Conservation (phyloP, 1,140 invertebrate genomes). For the Zaprionus ornatus region DNA sequence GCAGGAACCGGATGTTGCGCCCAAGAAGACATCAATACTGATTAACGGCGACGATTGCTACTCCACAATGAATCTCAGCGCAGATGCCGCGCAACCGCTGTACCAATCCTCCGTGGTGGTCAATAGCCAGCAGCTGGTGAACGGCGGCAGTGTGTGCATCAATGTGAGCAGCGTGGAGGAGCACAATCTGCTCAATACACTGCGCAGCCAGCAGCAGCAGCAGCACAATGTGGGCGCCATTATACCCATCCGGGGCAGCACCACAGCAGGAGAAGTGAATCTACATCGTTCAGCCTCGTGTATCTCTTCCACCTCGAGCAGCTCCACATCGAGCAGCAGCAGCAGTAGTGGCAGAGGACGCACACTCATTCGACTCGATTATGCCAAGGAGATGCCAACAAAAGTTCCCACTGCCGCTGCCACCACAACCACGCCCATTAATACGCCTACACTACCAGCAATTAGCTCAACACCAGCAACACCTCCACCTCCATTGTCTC, state of each 20-base stretch:
- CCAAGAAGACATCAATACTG: conserved; percentile 89
- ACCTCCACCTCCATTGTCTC: conserved; percentile 3
- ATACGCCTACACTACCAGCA: conserved; percentile 43
- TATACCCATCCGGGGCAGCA: conserved; percentile 69
- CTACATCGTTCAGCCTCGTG: conserved; percentile 76
- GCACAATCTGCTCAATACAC: conserved; percentile 76
- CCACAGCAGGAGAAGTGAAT: conserved; percentile 53
- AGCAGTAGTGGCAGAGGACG: conserved; percentile 66
- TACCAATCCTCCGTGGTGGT: conserved; percentile 89
- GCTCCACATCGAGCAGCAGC: conserved; percentile 67
- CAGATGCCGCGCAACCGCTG: conserved; percentile 86
- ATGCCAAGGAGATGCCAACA: conserved; percentile 60
- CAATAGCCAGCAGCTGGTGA: conserved; percentile 80
- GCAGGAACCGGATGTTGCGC: conserved; percentile 60
- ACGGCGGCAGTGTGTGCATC: conserved; percentile 85
- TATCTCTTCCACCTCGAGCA: conserved; percentile 77
- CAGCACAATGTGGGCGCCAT: conserved; percentile 54
- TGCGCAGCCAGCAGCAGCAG: conserved; percentile 61
- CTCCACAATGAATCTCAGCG: conserved; percentile 87
- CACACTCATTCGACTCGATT: conserved; percentile 75
- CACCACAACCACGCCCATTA: conserved; percentile 61
- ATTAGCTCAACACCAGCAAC: conserved; percentile 55
- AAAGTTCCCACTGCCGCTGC: conserved; percentile 40
- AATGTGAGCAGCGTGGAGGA: conserved; percentile 83
- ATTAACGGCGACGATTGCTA: conserved; percentile 90